Percentiles rank a stretch among this genome's conserved stretches.
phyloP scores from a whole-genome alignment of 2,113 vertebrate species.

The Pontoporia blainvillei region DNA sequence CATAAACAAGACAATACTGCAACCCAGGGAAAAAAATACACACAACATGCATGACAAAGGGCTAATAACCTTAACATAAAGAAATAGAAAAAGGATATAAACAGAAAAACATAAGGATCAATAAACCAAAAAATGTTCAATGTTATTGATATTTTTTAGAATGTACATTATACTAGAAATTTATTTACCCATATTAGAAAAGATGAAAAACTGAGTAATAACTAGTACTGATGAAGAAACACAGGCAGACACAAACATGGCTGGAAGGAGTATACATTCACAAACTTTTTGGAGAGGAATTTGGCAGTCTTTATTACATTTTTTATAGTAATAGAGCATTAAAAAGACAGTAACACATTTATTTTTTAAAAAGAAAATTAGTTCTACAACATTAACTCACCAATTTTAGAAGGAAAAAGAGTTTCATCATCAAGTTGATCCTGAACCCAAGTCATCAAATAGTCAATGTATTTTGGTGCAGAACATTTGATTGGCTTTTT shows the following conservation, averaged over 20 bases:
- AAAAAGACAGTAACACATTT: background rate
- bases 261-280: background rate
- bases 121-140: background rate
- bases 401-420: slow-evolving; percentile 97
- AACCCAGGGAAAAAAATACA: background rate
- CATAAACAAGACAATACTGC: background rate
- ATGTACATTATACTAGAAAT: background rate
- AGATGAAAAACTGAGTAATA: background rate
- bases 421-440: slow-evolving; percentile 98
- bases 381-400: slow-evolving; percentile 77
- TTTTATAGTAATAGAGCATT: background rate
- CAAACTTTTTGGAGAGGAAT: background rate
- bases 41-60: background rate
- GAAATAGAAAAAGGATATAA: slow-evolving; percentile 1
- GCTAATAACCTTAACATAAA: background rate
- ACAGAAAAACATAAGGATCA: slow-evolving; percentile 30
- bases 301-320: background rate
- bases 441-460: slow-evolving; percentile 99
- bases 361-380: slow-evolving; percentile 45
- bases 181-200: background rate
- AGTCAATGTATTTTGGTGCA: slow-evolving; percentile 96
- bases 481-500: slow-evolving; percentile 99
- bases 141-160: background rate
- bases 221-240: slow-evolving; percentile 8
- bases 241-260: background rate